Conservation (phyloP, 2,113 vertebrate genomes). For the Larimichthys crocea region DNA sequence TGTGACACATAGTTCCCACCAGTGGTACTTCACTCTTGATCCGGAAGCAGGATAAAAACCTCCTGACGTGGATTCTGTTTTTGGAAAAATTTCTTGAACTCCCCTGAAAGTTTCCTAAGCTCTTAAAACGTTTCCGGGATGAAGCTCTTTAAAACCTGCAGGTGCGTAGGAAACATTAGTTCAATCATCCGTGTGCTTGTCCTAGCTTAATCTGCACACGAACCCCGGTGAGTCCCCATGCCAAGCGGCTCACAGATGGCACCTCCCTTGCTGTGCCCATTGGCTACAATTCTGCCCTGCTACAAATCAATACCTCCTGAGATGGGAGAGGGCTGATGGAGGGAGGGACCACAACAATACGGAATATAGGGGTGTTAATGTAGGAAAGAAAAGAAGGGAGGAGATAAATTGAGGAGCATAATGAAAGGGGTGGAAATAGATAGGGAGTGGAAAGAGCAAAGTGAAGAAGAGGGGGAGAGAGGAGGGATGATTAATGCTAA, state of each 20-base stretch:
- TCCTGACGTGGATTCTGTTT: not conserved
- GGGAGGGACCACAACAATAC: not conserved
- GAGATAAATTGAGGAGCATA: constrained; percentile 32
- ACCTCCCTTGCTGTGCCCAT: constrained; percentile 29
- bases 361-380: not conserved
- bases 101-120: constrained; percentile 15
- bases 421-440: constrained; percentile 38
- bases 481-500: constrained; percentile 24
- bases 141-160: constrained; percentile 50
- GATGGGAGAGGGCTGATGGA: constrained; percentile 15
- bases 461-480: not conserved
- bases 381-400: not conserved
- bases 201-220: constrained; percentile 28
- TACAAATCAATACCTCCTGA: constrained; percentile 42
- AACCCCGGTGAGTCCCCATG: constrained; percentile 23
- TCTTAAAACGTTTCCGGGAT: constrained; percentile 45
- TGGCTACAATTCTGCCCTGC: constrained; percentile 20
- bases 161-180: constrained; percentile 41
- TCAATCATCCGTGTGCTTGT: constrained; percentile 34
- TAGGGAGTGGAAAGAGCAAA: constrained; percentile 8
- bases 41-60: not conserved
- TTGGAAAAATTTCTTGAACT: constrained; percentile 17
- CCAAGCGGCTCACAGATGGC: constrained; percentile 51
- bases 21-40: not conserved
- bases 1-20: not conserved